Evolutionary conservation across 2,113 vertebrate species (phyloP).

Genomic region (Bubalus kerabau): DNA sequence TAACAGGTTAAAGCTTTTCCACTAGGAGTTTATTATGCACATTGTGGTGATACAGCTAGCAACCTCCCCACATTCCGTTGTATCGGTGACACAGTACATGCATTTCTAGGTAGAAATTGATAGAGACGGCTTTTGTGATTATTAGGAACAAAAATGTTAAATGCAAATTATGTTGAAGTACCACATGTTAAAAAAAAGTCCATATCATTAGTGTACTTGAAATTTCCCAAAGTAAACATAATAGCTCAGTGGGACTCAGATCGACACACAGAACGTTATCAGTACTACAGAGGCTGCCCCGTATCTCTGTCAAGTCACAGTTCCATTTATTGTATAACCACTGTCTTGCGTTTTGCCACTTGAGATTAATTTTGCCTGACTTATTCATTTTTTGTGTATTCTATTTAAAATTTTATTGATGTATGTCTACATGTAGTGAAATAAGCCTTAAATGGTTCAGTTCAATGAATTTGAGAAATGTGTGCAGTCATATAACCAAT

Average conservation of each 20-base stretch:
- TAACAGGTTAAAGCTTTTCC: conserved; percentile 60
- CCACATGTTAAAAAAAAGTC: background rate
- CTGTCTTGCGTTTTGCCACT: background rate
- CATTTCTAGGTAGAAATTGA: background rate
- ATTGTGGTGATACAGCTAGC: background rate
- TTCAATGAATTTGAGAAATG: conserved; percentile 1
- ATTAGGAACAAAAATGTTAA: background rate
- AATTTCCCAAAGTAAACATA: background rate
- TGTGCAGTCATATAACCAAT: background rate
- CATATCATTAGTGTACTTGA: background rate
- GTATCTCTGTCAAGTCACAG: background rate
- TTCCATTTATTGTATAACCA: background rate
- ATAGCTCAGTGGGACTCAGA: background rate
- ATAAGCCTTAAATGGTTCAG: background rate
- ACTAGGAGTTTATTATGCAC: conserved; percentile 33
- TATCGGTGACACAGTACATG: background rate
- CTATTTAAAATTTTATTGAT: background rate
- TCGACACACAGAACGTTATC: background rate
- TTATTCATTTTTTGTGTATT: background rate
- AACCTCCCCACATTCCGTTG: background rate
- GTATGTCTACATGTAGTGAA: background rate
- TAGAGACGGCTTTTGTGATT: background rate
- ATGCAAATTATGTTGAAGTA: background rate
- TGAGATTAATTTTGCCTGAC: background rate
- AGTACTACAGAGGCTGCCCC: background rate